A percentile compares a stretch with the other conserved stretches of the same genome.
Evolutionary conservation across 2,113 vertebrate species (phyloP).

Genomic region (Zosterops lateralis): DNA sequence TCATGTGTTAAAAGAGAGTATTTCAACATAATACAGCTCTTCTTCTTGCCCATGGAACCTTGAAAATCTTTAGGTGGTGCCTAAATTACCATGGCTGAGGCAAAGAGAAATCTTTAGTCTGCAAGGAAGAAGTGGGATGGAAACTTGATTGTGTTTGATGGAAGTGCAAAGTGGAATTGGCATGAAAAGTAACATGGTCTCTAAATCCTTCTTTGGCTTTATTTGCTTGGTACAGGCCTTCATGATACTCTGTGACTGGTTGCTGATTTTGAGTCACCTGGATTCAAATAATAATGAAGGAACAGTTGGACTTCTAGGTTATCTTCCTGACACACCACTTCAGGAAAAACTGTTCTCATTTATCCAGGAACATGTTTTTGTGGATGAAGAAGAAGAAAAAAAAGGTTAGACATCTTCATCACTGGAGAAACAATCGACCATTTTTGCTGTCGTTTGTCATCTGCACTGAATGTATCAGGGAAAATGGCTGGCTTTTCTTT

Average conservation of each 20-base stretch:
- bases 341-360: constrained; percentile 83
- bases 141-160: not conserved
- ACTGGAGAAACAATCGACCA: not conserved
- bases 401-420: constrained; percentile 67
- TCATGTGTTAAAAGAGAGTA: not conserved
- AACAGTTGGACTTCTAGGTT: constrained; percentile 61
- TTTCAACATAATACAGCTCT: not conserved
- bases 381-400: constrained; percentile 61
- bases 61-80: not conserved
- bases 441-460: not conserved
- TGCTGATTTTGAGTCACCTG: constrained; percentile 83
- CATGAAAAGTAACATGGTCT: not conserved
- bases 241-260: constrained; percentile 82
- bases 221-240: constrained; percentile 78
- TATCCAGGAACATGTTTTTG: constrained; percentile 76
- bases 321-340: constrained; percentile 78
- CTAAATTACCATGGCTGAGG: not conserved
- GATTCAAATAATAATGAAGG: constrained; percentile 70
- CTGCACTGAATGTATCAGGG: not conserved
- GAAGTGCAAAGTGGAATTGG: not conserved
- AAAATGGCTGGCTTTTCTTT: not conserved
- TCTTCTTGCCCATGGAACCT: not conserved
- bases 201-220: not conserved
- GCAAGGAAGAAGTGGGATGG: not conserved
- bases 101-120: not conserved